Evolutionary conservation across 2,797 vertebrate species (phyloP), one percentile per base, ranked within the genome.

Genomic region (Melanotaenia parkinsoni): DNA sequence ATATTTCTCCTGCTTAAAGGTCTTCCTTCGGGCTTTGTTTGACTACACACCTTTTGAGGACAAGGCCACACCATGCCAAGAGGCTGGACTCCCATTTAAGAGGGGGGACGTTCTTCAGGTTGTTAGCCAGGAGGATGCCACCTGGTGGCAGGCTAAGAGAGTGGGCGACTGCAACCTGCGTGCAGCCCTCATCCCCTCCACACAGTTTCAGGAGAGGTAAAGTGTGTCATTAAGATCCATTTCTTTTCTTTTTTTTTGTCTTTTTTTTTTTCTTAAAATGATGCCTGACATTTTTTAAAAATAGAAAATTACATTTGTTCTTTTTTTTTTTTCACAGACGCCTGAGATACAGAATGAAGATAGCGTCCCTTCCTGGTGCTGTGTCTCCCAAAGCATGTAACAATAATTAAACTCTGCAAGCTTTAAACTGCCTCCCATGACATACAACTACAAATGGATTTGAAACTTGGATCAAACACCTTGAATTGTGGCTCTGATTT

Each of bases 131-230:
- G 97, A 99, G 88, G 98, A 99, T 86, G 89, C 92, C 87, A 99
- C 97, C 18, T 99, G 98, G 98, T 99, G 98, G 98, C 98, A 99
- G 88, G 98, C 98, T 26, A 99, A 96, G 88, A 96, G 92, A 2
- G 95, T 98, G 80, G 96, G 95, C 14, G 97, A 98, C 90, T 94
- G 95, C 86, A 98, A 96, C 89, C 96, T 97, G 76, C 95, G 98
- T 10, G 98, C 98, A 2, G 98, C 96, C 70, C 94, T 99, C 90
- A 94, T 99, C 80, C 98, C 98, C 70, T 99, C 98, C 35, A 96
- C 96, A 81, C 96, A 96, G 82, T 99, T 99, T 91, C 98, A 99
- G 92, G 98, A 99, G 92, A 98, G 97, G 98, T 99, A 82, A 33
- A 3, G 24, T 61, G 4, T 59, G 3, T 22, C 22, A 53, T 33